Conservation (phyloP, 2,888 invertebrate species). For the Meliscaeva auricollis region DNA sequence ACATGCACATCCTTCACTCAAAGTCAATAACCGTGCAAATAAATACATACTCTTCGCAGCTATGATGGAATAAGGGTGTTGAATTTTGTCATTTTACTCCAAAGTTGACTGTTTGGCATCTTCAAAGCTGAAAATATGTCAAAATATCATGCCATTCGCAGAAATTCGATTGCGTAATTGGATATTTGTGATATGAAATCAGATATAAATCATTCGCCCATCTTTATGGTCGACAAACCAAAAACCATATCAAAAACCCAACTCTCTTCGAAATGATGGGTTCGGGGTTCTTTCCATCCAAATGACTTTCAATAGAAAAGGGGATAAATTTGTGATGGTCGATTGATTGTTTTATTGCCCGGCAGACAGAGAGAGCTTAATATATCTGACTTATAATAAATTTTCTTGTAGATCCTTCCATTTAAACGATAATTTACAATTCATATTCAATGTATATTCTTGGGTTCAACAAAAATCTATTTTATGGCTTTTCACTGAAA, state of each 20-base stretch:
- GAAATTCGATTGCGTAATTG: slow-evolving; percentile 7
- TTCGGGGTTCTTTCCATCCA: slow-evolving; percentile 6
- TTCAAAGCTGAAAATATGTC: slow-evolving; percentile 11
- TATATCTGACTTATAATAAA: slow-evolving; percentile 30
- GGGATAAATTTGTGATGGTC: slow-evolving; percentile 33
- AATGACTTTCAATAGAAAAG: slow-evolving; percentile 10
- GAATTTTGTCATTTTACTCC: too few species aligned
- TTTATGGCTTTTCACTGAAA: slow-evolving; percentile 23
- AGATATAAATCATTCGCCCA: slow-evolving; percentile 10
- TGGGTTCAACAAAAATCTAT: slow-evolving; percentile 1
- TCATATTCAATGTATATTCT: slow-evolving; percentile 42
- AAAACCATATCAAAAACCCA: slow-evolving; percentile 4
- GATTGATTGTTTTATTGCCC: slow-evolving; percentile 46
- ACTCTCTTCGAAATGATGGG: slow-evolving; percentile 5
- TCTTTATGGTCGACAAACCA: background rate
- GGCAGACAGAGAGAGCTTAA: slow-evolving; percentile 18
- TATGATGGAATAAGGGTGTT: too few species aligned
- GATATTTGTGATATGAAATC: slow-evolving; percentile 22
- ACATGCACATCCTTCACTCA: too few species aligned
- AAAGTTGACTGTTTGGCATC: background rate
- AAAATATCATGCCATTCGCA: background rate
- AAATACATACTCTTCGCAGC: too few species aligned
- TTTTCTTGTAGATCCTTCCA: slow-evolving; percentile 28
- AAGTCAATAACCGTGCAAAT: too few species aligned
- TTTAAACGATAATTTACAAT: slow-evolving; percentile 59